Base-by-base conservation (phyloP, 1,140 invertebrate species). In the Drepana arcuata region DNA sequence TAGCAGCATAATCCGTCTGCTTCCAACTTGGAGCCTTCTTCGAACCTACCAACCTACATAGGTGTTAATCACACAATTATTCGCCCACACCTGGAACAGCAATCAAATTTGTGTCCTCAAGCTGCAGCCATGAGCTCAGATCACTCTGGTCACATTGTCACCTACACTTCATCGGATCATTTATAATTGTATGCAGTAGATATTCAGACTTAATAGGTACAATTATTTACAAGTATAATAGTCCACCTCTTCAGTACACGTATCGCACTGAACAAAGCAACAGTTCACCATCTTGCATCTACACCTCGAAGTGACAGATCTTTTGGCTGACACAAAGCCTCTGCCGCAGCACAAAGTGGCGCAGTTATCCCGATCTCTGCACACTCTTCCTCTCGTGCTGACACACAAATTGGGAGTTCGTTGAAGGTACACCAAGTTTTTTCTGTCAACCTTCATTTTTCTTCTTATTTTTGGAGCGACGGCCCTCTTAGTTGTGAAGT, bases 201-300 rank as follows among this genome's bases (percentile, higher is more conserved):
- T n/a, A n/a, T n/a, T n/a, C n/a, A n/a, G n/a, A n/a, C n/a, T n/a
- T n/a, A n/a, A n/a, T n/a, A n/a, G n/a, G n/a, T n/a, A n/a, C n/a
- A n/a, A 7, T 60, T 49, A 83, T 52, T 80, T 88, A 61, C 92
- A 94, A 23, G 88, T 91, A 75, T 88, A 90, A 40, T 90, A 79
- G 34, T 87, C 86, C 16, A 87, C 84, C 38, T 86, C 88, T 21
- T 87, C 86, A 11, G 88, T 81, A 81, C 96, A 98, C 11, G 88
- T 92, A 44, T 95, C 89, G 74, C 96, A 98, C 29, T 90, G 90
- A 10, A 98, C 96, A 58, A 95, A 89, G 81, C 96, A 98, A 77
- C 96, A 98, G 88, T 94, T 97, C 48, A 90, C 88, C 85, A 98
- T 98, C 61, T 91, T 92, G 75, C 96, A 98, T 48, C 91, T 87